Evolutionary conservation across 2,888 invertebrate species (phyloP), one percentile per base, ranked within the genome.

Genomic region (Girardia tigrina): DNA sequence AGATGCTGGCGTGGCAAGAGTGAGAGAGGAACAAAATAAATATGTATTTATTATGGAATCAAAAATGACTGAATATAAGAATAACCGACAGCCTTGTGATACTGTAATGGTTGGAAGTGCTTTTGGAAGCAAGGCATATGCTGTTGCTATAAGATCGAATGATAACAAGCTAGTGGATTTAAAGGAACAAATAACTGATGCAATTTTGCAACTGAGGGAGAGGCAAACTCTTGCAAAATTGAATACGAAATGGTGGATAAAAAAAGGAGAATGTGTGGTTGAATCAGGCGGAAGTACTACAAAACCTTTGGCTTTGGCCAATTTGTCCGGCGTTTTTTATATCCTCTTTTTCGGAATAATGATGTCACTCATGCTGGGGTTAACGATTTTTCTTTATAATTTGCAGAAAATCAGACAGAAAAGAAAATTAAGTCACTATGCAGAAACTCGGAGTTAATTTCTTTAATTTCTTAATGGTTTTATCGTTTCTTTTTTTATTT

Each of bases 21-120:
- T 77, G 16, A 42, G 77, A 0, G 69, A 72, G 28, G 20, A 26
- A 14, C 28, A 36, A 16, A 80, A 79, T 28, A 79, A 79, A 75
- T 82, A 77, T 70, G 77, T 77, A 16, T 76, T 77, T 20, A 70
- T 77, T 71, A 20, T 77, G 28, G 77, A 77, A 70, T 81, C 81
- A 0, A 77, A 77, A 28, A 77, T 77, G 76, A 77, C 77, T 73
- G 77, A 77, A 56, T 77, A 72, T 36, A 29, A 42, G 16, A 77
- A 77, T 42, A 26, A 78, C 26, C 56, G 29, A 26, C 36, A 23
- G n/a, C 77, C 77, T 1, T 77, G 77, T 20, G 77, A 77, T 27
- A 77, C 77, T 20, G 77, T 77, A 73, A 73, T 72, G 77, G 77
- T 77, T 28, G 75, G 75, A 2, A 71, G 56, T 56, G 56, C n/a